These are phyloP conservation scores for Glossophaga mutica DNA, from an alignment of 2,797 vertebrate genomes.

Conservation along the genomic window DNA sequence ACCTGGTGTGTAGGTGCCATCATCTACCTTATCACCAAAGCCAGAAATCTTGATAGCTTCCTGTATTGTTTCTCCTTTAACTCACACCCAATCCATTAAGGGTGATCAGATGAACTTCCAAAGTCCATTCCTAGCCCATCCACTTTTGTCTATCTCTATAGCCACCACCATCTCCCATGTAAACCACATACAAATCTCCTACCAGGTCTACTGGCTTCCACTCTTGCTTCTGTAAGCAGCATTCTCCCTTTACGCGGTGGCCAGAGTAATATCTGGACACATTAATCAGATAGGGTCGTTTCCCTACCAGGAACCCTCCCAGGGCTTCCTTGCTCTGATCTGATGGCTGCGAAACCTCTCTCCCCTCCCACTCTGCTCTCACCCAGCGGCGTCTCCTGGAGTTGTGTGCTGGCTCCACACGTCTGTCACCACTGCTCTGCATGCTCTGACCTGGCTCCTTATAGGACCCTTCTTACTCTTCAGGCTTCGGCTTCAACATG, in stretches of 20 bases:
- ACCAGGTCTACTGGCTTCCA: neutral
- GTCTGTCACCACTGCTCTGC: accelerated
- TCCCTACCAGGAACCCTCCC: neutral
- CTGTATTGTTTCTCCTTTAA: neutral
- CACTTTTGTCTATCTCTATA: neutral
- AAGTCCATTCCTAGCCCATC: neutral
- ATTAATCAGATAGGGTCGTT: neutral
- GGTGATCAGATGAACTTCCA: neutral
- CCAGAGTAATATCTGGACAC: neutral
- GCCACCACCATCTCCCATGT: neutral
- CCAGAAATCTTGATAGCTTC: neutral
- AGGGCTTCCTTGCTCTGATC: neutral
- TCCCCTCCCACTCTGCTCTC: no score
- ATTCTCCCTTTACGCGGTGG: neutral
- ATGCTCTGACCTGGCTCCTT: neutral
- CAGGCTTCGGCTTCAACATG: neutral
- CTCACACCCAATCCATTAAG: neutral
- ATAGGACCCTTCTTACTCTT: neutral
- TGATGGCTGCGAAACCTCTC: neutral
- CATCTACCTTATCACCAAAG: neutral
- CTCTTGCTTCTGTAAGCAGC: neutral
- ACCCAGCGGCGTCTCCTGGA: neutral
- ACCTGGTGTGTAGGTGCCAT: neutral
- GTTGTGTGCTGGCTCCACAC: neutral
- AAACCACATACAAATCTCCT: neutral